Conservation (phyloP, 2,113 vertebrate species). For the Aphyosemion australe region DNA sequence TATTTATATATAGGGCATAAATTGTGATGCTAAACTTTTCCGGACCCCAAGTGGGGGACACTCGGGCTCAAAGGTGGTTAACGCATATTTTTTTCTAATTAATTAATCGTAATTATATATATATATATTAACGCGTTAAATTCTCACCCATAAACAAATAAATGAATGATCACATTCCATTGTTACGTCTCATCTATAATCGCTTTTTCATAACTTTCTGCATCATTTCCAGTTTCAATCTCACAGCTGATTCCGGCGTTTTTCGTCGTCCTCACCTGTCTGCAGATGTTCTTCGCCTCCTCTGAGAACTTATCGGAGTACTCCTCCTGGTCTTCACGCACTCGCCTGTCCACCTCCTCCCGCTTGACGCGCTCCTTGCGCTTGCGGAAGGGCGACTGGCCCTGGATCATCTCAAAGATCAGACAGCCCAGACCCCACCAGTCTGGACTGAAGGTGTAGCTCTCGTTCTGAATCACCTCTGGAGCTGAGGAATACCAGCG, state of each 20-base stretch:
- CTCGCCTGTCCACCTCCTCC: constrained; percentile 88
- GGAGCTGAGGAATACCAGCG: constrained; percentile 78
- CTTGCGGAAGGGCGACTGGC: constrained; percentile 89
- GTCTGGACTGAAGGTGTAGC: constrained; percentile 88
- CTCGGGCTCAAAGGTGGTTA: no score
- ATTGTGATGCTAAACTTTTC: no score
- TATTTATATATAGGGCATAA: no score
- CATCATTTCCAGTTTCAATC: no score
- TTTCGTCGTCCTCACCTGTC: constrained; percentile 82
- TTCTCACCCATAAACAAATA: no score
- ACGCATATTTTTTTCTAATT: no score
- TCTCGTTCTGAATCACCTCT: constrained; percentile 90
- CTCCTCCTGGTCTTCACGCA: constrained; percentile 83
- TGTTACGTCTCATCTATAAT: no score
- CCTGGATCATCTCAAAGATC: constrained; percentile 93
- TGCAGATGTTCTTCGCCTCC: constrained; percentile 88
- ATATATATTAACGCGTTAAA: no score
- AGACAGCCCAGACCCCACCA: constrained; percentile 96
- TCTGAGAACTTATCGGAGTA: constrained; percentile 89
- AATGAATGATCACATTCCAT: no score
- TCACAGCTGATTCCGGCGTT: neutral
- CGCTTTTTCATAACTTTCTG: no score
- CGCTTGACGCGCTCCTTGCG: constrained; percentile 88
- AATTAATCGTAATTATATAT: no score
- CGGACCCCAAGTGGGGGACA: no score